Base-by-base conservation (phyloP, 1,140 invertebrate species). In the Callitettix versicolor region DNA sequence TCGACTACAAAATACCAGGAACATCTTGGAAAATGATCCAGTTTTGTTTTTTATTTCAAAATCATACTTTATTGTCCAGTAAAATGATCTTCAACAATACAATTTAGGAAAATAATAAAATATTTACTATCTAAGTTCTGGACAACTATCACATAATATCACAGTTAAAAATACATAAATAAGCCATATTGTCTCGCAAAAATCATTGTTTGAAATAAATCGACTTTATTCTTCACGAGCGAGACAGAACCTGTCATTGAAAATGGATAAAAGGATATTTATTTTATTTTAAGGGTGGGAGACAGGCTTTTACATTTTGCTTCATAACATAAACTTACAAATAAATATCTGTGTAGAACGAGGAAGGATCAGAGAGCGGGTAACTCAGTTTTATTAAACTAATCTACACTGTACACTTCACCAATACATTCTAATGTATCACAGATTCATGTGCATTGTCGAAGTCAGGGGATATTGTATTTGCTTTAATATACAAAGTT, bases 11-110 rank as follows among this genome's bases (percentile, higher is more conserved):
- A 30, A 9, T 9, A 30, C 3, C 26, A 30, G 26, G 26, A 30
- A 30, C 26, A 30, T 30, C 26, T 30, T 30, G 26, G 9, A 30
- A 30, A 30, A 30, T 30, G 26, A 30, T 30, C 26, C 26, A 30
- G 26, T 4, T 30, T 30, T 30, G 3, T 30, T 30, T n/a, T n/a
- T n/a, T 3, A 4, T 4, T 30, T 30, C 9, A 30, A 53, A 53
- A 53, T 40, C 18, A 42, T 14, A 53, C 21, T 53, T 53, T 53
- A 53, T 53, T 53, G 50, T 42, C 50, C 50, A 53, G 50, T 41
- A 51, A 22, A 33, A 20, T 51, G 3, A 40, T n/a, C 14, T 3
- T n/a, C 12, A 42, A 42, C 50, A 53, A 17, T 41, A 53, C 50
- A 53, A 36, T 41, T 40, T 26, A 42, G n/a, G 11, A 51, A n/a